phyloP scores from a whole-genome alignment of 2,888 invertebrate genomes.

The Oxytorus armatus region DNA sequence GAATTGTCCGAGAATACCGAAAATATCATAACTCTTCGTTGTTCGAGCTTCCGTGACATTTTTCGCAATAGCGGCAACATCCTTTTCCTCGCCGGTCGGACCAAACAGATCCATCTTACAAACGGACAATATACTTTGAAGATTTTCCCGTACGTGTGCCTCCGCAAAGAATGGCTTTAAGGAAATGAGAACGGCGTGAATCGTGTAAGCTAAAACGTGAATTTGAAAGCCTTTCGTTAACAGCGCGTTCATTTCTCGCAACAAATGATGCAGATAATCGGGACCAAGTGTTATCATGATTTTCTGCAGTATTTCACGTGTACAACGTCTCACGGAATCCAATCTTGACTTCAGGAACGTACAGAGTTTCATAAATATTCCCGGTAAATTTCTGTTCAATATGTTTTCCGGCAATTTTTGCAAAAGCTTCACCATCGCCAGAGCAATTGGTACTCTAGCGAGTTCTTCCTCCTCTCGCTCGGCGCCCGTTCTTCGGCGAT shows the following conservation, averaged over 20 bases:
- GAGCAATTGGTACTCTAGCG: slow-evolving; percentile 94
- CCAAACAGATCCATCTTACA: slow-evolving; percentile 96
- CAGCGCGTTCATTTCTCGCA: slow-evolving; percentile 92
- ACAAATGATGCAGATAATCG: slow-evolving; percentile 90
- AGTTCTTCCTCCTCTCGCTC: slow-evolving; percentile 96
- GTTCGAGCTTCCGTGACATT: slow-evolving; percentile 93
- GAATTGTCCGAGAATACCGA: slow-evolving; percentile 92
- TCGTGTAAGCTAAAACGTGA: slow-evolving; percentile 95
- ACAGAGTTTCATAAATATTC: slow-evolving; percentile 95
- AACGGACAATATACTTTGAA: slow-evolving; percentile 91
- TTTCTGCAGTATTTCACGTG: slow-evolving; percentile 96
- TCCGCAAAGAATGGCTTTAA: slow-evolving; percentile 90
- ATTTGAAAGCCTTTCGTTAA: slow-evolving; percentile 96
- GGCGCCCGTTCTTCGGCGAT: slow-evolving; percentile 88
- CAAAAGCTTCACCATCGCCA: slow-evolving; percentile 96
- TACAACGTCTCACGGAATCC: slow-evolving; percentile 93
- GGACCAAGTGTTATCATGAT: slow-evolving; percentile 95
- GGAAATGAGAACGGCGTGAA: slow-evolving; percentile 92
- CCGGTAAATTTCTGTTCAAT: slow-evolving; percentile 91
- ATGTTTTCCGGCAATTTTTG: slow-evolving; percentile 93
- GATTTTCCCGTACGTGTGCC: slow-evolving; percentile 92
- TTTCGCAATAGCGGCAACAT: slow-evolving; percentile 92
- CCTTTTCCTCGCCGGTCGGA: slow-evolving; percentile 95
- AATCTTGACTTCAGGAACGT: slow-evolving; percentile 95
- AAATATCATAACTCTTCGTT: slow-evolving; percentile 94